A percentile compares a stretch with the other conserved stretches of the same genome.
These are phyloP conservation scores for Silvanus unidentatus DNA, from an alignment of 2,888 invertebrate genomes.

Conservation along the genomic window DNA sequence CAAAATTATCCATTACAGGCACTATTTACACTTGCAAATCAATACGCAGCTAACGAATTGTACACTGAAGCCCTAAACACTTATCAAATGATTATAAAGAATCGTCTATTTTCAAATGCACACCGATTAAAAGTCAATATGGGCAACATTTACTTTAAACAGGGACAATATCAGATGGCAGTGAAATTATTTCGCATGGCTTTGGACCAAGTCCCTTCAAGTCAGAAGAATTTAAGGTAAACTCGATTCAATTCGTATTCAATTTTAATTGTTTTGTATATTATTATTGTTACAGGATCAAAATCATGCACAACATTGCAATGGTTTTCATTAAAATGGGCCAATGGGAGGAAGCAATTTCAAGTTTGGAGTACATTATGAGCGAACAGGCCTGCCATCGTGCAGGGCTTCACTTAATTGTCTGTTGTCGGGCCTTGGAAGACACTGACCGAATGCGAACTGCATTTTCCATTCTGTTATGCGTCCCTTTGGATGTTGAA, in stretches of 20 bases:
- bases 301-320: slow-evolving; percentile 97
- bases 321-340: slow-evolving; percentile 92
- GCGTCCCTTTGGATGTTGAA: slow-evolving; percentile 77
- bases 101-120: slow-evolving; percentile 89
- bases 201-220: slow-evolving; percentile 90
- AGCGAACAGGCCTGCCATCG: slow-evolving; percentile 78
- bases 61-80: slow-evolving; percentile 94
- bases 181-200: slow-evolving; percentile 98
- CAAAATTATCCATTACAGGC: slow-evolving; percentile 55
- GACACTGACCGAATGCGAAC: slow-evolving; percentile 91
- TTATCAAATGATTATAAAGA: slow-evolving; percentile 89
- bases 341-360: slow-evolving; percentile 92
- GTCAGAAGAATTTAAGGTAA: slow-evolving; percentile 84
- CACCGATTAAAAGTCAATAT: slow-evolving; percentile 94
- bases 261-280: neutral
- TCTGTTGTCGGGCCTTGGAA: slow-evolving; percentile 83
- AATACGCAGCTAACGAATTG: slow-evolving; percentile 91
- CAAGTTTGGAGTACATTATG: slow-evolving; percentile 97
- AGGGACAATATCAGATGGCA: slow-evolving; percentile 89
- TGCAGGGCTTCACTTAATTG: slow-evolving; percentile 79
- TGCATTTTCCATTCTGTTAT: slow-evolving; percentile 83
- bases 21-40: slow-evolving; percentile 90
- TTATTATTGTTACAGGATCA: slow-evolving; percentile 56
- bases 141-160: slow-evolving; percentile 95
- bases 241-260: neutral